Evolutionary conservation across 2,888 invertebrate species (phyloP).

Genomic region (Drosophila nr. fundita): DNA sequence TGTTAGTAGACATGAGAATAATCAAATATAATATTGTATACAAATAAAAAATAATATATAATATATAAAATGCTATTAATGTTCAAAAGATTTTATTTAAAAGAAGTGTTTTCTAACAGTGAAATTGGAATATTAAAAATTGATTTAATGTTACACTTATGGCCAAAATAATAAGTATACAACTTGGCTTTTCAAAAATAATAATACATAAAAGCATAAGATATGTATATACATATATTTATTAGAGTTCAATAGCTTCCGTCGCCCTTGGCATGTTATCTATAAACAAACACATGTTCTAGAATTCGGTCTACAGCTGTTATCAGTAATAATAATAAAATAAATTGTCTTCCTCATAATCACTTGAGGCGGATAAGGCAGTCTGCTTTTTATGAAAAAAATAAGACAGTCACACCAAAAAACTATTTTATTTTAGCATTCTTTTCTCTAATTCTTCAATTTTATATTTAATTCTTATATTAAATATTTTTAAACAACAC

Average conservation of each 20-base stretch:
- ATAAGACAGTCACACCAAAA: neutral
- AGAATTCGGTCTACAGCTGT: neutral
- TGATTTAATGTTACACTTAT: neutral
- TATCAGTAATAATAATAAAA: conserved; percentile 1
- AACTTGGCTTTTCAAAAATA: neutral
- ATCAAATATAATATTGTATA: conserved; percentile 1
- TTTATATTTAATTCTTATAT: neutral
- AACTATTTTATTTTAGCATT: neutral
- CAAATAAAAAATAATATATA: conserved; percentile 1
- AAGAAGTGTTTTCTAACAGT: neutral
- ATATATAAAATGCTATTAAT: neutral
- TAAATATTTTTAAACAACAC: neutral
- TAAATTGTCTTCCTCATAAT: neutral
- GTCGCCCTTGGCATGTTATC: neutral
- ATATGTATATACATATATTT: neutral
- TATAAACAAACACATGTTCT: neutral
- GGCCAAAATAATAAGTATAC: neutral
- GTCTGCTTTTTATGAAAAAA: no score
- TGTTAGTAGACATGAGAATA: conserved; percentile 11
- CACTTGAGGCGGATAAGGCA: neutral
- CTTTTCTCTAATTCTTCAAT: neutral
- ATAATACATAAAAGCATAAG: neutral
- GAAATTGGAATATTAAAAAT: neutral
- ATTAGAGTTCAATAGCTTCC: neutral
- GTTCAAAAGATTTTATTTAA: neutral